Base-by-base conservation (phyloP, 2,797 vertebrate species). In the Myoxocephalus aenaeus region DNA sequence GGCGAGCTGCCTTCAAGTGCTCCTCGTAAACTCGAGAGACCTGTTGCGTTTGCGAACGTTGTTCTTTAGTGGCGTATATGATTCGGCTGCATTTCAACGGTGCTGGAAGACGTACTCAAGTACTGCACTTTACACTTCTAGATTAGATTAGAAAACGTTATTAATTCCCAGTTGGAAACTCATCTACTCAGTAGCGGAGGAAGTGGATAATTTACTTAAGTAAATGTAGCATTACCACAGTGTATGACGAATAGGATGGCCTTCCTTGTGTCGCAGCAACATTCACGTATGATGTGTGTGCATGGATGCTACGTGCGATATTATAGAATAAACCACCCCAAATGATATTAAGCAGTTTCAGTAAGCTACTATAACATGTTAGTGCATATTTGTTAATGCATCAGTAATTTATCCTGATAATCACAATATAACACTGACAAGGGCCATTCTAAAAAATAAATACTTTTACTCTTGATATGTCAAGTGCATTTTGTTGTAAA, bases 1-100 rank as follows among this genome's bases (percentile, higher is more conserved):
- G 13, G 13, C 3, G 10, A 40, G 65, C 8, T 75, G 87, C 84
- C 8, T 86, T 86, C 81, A 76, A 0, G 34, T 0, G 12, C 77
- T 9, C 3, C 29, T 50, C 64, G 44, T 34, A 50, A 32, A 65
- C 13, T 14, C 12, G 4, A 8, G 14, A 50, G 9, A 54, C 50
- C 34, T 54, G 65, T 67, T 54, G 65, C 34, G 34, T 34, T 34
- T 7, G 34, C 32, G 20, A 34, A 58, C 18, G 56, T 10, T 11
- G 27, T 11, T 32, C 7, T 18, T 25, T 27, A 1, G 17, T 48
- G 44, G 44, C 44, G 44, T 48, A 20, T 48, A 20, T 50, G 20
- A n/a, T n/a, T 51, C 3, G 9, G 48, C 11, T 53, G 12, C 22
- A 13, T 25, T 25, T 14, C 12, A 27, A 25, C 2, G 11, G 51